Base-by-base conservation (phyloP, 2,797 vertebrate species). In the Eupleurogrammus muticus region DNA sequence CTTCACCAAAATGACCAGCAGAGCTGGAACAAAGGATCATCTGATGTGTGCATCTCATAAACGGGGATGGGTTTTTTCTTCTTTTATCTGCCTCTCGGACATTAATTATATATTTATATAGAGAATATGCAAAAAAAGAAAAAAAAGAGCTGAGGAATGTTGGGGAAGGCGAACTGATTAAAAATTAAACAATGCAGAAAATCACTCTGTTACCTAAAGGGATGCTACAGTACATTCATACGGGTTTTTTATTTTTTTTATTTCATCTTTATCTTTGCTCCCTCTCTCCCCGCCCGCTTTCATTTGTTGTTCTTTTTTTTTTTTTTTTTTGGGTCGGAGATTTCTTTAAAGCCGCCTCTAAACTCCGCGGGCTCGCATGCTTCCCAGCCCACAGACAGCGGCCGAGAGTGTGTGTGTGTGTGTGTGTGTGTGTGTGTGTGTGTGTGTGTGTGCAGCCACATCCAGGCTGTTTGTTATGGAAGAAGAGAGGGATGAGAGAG, bases 131-230 rank as follows among this genome's bases (percentile, higher is more conserved):
- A 93, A 89, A 94, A n/a, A n/a, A n/a, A n/a, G n/a, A n/a, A n/a
- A n/a, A n/a, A n/a, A 92, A 93, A 86, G 89, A 92, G 88, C 89
- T 68, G 84, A 84, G 86, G 86, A 93, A 90, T 92, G 90, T 92
- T 90, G 86, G 75, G 65, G 82, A 88, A 93, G 89, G 90, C 90
- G 86, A 89, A 91, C 83, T 94, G 92, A 94, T 95, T 93, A 95
- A 95, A 95, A 93, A 94, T 94, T 93, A 93, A 95, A 94, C 92
- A 93, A 94, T 93, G 93, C 93, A 94, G 92, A 94, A 94, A 89
- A 93, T 90, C 90, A 85, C 89, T 93, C 90, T 90, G 90, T 94
- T 94, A 94, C 94, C 93, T 95, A 92, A 93, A 94, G 94, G 93
- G 91, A 93, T 94, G 90, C 89, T 91, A 76, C 84, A 85, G 79